Evolutionary conservation across 2,888 invertebrate species (phyloP).

Genomic region (Cantharis rufa): DNA sequence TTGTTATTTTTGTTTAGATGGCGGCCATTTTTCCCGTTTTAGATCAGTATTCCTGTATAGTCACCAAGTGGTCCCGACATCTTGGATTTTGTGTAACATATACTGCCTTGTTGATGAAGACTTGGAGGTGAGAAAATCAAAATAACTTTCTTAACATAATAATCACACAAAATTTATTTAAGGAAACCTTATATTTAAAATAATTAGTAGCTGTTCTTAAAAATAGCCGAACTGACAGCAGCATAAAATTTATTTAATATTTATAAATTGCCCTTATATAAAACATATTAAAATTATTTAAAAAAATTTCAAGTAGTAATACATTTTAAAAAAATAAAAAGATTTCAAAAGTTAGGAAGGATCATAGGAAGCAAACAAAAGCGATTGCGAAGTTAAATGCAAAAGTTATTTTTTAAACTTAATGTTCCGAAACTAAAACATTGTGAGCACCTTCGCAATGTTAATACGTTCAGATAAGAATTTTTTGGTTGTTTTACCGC

Average conservation of each 20-base stretch:
- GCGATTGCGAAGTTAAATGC: neutral
- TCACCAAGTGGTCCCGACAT: slow-evolving; percentile 91
- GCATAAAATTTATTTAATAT: too few species aligned
- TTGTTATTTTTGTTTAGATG: slow-evolving; percentile 67
- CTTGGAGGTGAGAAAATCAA: slow-evolving; percentile 76
- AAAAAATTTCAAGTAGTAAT: too few species aligned
- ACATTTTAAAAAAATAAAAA: neutral
- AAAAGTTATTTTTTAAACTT: neutral
- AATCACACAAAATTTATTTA: too few species aligned
- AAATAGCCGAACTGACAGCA: too few species aligned
- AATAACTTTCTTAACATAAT: neutral
- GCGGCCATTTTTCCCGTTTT: slow-evolving; percentile 88
- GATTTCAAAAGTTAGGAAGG: neutral
- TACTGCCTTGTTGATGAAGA: slow-evolving; percentile 90
- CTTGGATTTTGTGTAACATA: slow-evolving; percentile 92
- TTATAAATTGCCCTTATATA: too few species aligned
- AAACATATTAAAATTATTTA: too few species aligned
- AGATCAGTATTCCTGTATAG: slow-evolving; percentile 82
- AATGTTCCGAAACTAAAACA: neutral
- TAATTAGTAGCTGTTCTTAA: too few species aligned
- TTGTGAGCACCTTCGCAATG: neutral
- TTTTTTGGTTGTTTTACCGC: neutral
- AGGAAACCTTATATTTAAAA: too few species aligned
- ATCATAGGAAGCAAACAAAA: neutral
- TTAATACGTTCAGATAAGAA: neutral